These are phyloP conservation scores for Dicrurus megarhynchus DNA, from an alignment of 2,113 vertebrate species.

Conservation along the genomic window DNA sequence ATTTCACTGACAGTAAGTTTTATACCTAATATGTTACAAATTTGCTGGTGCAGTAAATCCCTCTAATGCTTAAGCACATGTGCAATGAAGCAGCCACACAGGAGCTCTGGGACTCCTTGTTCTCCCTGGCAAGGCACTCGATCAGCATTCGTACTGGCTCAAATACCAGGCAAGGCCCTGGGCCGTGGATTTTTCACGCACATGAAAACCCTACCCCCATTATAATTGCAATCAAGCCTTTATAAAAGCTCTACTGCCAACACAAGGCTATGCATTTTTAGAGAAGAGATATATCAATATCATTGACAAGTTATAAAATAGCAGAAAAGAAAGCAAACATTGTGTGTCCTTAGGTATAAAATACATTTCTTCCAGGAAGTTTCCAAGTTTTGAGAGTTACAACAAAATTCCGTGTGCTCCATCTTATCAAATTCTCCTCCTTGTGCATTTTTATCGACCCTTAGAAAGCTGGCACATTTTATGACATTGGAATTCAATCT, in stretches of 20 bases:
- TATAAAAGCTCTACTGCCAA: background rate
- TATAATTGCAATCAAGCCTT: background rate
- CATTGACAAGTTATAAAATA: background rate
- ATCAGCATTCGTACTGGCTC: background rate
- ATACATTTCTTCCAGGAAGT: background rate
- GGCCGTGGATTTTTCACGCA: background rate
- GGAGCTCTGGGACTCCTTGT: background rate
- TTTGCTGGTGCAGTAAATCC: background rate
- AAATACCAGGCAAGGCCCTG: accelerated
- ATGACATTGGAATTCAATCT: background rate
- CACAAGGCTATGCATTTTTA: background rate
- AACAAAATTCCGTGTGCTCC: background rate
- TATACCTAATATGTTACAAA: background rate
- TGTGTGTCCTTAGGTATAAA: background rate
- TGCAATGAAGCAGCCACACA: background rate
- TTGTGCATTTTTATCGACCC: background rate
- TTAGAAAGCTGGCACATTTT: background rate
- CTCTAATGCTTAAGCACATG: background rate
- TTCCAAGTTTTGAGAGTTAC: background rate
- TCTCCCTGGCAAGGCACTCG: background rate
- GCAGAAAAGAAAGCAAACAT: background rate
- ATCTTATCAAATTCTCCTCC: background rate
- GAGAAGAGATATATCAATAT: background rate
- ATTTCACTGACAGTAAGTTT: background rate
- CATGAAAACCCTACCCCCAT: accelerated